These are phyloP conservation scores for Atrina japonica DNA, from an alignment of 2,888 invertebrate genomes.

Conservation along the genomic window DNA sequence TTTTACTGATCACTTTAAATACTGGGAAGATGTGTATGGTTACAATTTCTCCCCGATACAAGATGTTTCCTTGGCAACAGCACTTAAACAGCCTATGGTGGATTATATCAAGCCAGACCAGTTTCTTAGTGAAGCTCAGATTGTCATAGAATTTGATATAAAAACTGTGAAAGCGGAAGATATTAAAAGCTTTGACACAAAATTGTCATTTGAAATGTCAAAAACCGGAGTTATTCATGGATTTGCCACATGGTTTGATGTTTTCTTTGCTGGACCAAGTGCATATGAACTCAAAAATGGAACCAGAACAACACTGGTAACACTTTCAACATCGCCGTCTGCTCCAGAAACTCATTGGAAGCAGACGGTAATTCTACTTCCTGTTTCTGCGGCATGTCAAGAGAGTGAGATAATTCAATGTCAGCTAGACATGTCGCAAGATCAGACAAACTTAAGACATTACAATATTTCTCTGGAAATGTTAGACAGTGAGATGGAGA, in stretches of 20 bases:
- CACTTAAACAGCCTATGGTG: slow-evolving; percentile 68
- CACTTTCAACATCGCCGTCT: slow-evolving; percentile 90
- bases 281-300: neutral
- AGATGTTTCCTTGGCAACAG: slow-evolving; percentile 53
- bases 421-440: slow-evolving; percentile 64
- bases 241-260: slow-evolving; percentile 79
- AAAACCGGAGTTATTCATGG: slow-evolving; percentile 73
- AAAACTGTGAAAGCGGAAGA: slow-evolving; percentile 69
- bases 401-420: slow-evolving; percentile 82
- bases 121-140: slow-evolving; percentile 65
- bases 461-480: slow-evolving; percentile 73
- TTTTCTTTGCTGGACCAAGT: slow-evolving; percentile 61
- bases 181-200: slow-evolving; percentile 58
- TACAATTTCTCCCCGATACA: slow-evolving; percentile 76
- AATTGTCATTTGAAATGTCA: slow-evolving; percentile 63
- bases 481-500: slow-evolving; percentile 49
- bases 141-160: slow-evolving; percentile 69
- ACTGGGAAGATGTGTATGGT: slow-evolving; percentile 78
- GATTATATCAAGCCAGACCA: slow-evolving; percentile 59
- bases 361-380: slow-evolving; percentile 93
- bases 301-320: slow-evolving; percentile 79
- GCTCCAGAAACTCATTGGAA: slow-evolving; percentile 94
- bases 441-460: slow-evolving; percentile 62
- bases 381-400: slow-evolving; percentile 87
- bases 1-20: slow-evolving; percentile 69